Evolutionary conservation across 1,140 invertebrate species (phyloP), one percentile per base, ranked within the genome.

Genomic region (Mesaphorura yosii): DNA sequence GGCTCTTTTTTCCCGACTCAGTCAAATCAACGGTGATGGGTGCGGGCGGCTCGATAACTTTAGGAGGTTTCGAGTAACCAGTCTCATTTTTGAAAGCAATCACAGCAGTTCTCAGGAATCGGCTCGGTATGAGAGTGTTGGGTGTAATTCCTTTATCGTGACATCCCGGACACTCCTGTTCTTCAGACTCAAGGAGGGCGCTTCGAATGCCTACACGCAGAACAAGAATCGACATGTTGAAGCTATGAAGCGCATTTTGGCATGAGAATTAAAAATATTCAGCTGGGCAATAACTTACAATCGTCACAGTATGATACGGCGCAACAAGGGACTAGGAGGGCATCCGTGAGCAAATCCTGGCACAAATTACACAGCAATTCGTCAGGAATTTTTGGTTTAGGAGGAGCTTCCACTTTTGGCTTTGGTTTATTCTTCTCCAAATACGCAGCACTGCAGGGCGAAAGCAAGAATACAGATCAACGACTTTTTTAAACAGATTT

Each of bases 231-330:
- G 27, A 29, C 42, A 28, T 20, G n/a, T 31, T 42, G 23, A 39
- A 48, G 31, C 23, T 40, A 19, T 20, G 19, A 19, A 40, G 39
- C 23, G 39, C 40, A 5, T 42, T n/a, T n/a, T n/a, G n/a, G n/a
- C n/a, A n/a, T n/a, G n/a, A n/a, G n/a, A 39, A 15, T 23, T 38
- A 49, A 29, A 49, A 49, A 49, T 19, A 20, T 49, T 17, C 28
- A 47, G 14, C 23, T 22, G 10, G 40, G 17, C 17, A 42, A 19
- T 42, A 14, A 72, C 82, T 79, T 79, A 88, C 93, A 98, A 72
- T 97, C 92, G 75, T 97, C 93, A 73, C 94, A 98, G 72, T 93
- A 97, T 23, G 90, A 94, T 69, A 90, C 90, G 17, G 90, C 92
- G 71, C 93, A 98, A 67, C 94, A 98, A 1, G 89, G 88, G 68